Base-by-base conservation (phyloP, 2,113 vertebrate species). In the Aptenodytes forsteri region DNA sequence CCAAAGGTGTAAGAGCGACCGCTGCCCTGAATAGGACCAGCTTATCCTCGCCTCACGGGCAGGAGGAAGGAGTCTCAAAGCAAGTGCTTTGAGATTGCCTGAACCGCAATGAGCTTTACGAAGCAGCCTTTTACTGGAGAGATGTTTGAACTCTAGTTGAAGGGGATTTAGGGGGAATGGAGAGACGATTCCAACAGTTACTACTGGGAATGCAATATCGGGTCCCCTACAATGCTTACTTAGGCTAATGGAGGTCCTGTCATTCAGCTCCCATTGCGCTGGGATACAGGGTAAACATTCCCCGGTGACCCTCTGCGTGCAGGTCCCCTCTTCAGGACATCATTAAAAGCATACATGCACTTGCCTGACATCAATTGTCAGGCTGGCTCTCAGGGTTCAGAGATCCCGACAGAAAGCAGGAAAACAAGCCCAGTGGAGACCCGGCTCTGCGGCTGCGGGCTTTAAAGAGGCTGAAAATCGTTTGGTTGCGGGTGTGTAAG, bases 211-310 rank as follows among this genome's bases (percentile, higher is more conserved):
- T 99, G 99, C 97, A 98, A 98, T 98, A 94, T 96, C 96, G 96
- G 98, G 97, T 99, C 98, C 98, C 98, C 98, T 89, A 88, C 98
- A 93, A 85, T 98, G 99, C 98, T 99, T 98, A 97, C 98, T 99
- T 99, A 99, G 98, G 99, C 99, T 99, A 99, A 99, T 99, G 98
- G 98, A 99, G 99, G 98, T 98, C 98, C 99, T 99, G 98, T 98
- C 99, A 99, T 99, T 99, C 99, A 99, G 98, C 96, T 95, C 97
- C 94, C 98, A 98, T 97, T 97, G 97, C 98, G 98, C 99, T 94
- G 96, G 99, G 99, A 99, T 98, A 99, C 99, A 91, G 98, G 97
- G 98, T 98, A 99, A 99, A 99, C 98, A 99, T 96, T 98, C 98
- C 98, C 89, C 97, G 81, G 88, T 97, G 98, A 99, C 99, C 98